Conservation (phyloP, 2,888 invertebrate genomes). For the Drosophila borborema region DNA sequence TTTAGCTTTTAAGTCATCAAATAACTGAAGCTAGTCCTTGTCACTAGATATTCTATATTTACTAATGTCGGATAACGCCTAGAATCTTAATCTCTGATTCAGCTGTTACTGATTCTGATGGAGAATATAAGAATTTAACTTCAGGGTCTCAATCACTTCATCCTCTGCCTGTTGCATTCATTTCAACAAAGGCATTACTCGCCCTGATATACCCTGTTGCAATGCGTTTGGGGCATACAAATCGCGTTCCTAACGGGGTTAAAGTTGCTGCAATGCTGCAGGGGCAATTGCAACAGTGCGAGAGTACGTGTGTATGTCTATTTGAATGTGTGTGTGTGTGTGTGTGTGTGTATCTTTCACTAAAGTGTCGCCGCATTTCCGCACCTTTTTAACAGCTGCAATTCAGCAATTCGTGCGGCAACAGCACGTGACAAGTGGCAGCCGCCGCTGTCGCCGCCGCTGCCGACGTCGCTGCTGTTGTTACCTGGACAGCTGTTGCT, state of each 20-base stretch:
- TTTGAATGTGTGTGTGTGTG: neutral
- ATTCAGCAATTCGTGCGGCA: constrained; percentile 36
- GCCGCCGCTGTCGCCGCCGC: neutral
- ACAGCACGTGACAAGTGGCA: constrained; percentile 43
- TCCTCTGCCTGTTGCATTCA: neutral
- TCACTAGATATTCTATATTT: neutral
- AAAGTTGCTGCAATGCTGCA: constrained; percentile 64
- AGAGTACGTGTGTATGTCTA: constrained; percentile 9
- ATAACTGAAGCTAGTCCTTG: neutral
- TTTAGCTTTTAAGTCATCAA: neutral
- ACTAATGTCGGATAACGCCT: neutral
- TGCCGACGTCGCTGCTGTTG: neutral
- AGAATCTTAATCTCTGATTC: neutral
- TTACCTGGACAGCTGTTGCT: constrained; percentile 48
- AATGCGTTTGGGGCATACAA: neutral
- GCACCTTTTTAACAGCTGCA: constrained; percentile 50
- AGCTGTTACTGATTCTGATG: neutral
- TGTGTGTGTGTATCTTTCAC: constrained; percentile 19
- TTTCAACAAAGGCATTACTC: neutral
- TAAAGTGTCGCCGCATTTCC: constrained; percentile 59
- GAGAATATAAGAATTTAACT: too few relatives aligned
- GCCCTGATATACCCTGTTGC: neutral
- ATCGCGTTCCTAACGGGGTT: constrained; percentile 56
- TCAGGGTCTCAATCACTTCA: too few relatives aligned
- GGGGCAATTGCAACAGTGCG: constrained; percentile 33